A percentile compares a stretch with the other conserved stretches of the same genome.
These are phyloP conservation scores for Drosophila malerkotliana DNA, from an alignment of 1,140 invertebrate species.

Conservation along the genomic window DNA sequence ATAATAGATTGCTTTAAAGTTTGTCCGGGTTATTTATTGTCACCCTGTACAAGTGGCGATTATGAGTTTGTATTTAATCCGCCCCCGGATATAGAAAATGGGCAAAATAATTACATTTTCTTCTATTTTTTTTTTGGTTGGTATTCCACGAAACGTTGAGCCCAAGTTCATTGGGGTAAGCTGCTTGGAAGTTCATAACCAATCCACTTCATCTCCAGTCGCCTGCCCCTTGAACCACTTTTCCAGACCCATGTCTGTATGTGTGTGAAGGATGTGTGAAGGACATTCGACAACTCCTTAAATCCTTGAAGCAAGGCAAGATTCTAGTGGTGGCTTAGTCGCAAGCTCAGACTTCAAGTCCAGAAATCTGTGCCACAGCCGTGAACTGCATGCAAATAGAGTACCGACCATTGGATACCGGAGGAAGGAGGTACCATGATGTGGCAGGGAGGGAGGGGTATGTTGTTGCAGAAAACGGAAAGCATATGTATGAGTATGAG, in stretches of 20 bases:
- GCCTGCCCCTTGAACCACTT: slow-evolving; percentile 9
- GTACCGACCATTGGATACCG: neutral
- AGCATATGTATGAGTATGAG: no score
- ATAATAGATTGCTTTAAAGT: no score
- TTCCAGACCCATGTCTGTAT: neutral
- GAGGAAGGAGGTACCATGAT: neutral
- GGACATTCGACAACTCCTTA: slow-evolving; percentile 36
- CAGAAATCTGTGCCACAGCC: slow-evolving; percentile 34
- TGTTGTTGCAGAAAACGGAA: no score
- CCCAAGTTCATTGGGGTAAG: slow-evolving; percentile 18
- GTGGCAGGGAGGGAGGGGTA: no score
- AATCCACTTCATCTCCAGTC: slow-evolving; percentile 28
- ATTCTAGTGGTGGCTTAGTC: slow-evolving; percentile 25
- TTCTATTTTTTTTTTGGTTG: no score
- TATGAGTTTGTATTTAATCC: no score
- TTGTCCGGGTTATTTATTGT: no score
- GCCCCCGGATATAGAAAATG: no score
- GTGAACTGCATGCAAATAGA: slow-evolving; percentile 41
- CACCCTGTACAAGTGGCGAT: no score
- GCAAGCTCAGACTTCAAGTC: slow-evolving; percentile 31
- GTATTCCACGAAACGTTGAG: neutral
- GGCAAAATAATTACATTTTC: no score
- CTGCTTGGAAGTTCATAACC: slow-evolving; percentile 22
- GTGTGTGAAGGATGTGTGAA: slow-evolving; percentile 1
- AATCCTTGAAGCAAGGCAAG: slow-evolving; percentile 22